Evolutionary conservation across 2,888 invertebrate species (phyloP), one percentile per base, ranked within the genome.

Genomic region (Agelastica alni): DNA sequence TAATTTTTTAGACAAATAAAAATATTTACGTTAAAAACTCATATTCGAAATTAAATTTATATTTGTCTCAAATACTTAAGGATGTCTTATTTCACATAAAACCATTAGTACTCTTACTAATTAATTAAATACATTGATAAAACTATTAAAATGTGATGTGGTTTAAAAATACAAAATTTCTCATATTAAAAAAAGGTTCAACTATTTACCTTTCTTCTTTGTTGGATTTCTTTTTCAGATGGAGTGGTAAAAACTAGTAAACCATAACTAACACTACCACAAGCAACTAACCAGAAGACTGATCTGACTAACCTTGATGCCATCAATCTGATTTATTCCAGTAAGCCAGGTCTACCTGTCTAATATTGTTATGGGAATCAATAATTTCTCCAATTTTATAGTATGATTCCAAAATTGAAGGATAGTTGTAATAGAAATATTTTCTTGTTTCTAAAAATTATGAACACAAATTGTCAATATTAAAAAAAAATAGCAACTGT

Each of bases 361-460:
- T 77, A 44, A 60, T 67, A 53, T 70, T 79, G 56, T 75, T 78
- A 30, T 82, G 77, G 0, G 71, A 68, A 47, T 83, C 81, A 6
- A 87, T 62, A 32, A 77, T 71, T 77, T 90, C 89, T 49, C 88
- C 88, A 18, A 88, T 66, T 63, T 77, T 76, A 73, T 91, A 91
- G 74, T 86, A 91, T 42, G 81, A 78, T 62, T 89, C 84, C 58
- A 91, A 77, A 22, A 85, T 70, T 68, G 76, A 80, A 44, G 87
- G 87, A 72, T 79, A 86, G 60, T 88, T 85, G 51, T 85, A 79
- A 74, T 80, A 78, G 75, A 88, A 81, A 70, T 85, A 86, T 64
- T 82, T 78, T 58, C 91, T 85, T 69, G 85, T 87, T 76, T 86
- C 91, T 91, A 80, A 80, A 57, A 51, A 57, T n/a, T n/a, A n/a